Percentiles rank a stretch among this genome's conserved stretches.
These are phyloP conservation scores for Pipistrellus nathusii DNA, from an alignment of 2,797 vertebrate species.

Conservation along the genomic window DNA sequence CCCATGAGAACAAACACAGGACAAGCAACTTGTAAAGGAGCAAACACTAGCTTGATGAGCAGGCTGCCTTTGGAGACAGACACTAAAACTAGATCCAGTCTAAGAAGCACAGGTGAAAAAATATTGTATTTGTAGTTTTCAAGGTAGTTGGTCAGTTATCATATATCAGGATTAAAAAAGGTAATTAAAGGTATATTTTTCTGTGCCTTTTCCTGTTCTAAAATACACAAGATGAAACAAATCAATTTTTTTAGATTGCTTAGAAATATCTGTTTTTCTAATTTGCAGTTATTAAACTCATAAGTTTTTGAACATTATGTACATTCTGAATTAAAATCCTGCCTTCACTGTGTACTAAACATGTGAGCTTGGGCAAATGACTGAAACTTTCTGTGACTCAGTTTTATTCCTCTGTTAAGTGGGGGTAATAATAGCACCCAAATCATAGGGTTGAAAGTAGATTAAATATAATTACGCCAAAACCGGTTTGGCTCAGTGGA, in stretches of 20 bases:
- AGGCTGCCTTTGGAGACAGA: not conserved
- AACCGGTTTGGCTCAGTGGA: too few species aligned
- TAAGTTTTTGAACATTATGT: not conserved
- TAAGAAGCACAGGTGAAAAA: not conserved
- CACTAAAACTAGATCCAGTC: not conserved
- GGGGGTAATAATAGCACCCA: not conserved
- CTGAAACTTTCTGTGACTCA: not conserved
- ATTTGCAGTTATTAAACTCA: not conserved
- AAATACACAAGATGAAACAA: slow-evolving; percentile 27
- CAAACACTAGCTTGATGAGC: not conserved
- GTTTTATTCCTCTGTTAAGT: not conserved
- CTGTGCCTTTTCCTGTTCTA: not conserved
- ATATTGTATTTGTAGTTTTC: not conserved
- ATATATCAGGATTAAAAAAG: not conserved
- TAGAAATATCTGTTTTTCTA: not conserved
- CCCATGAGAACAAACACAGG: slow-evolving; percentile 44
- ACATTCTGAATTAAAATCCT: slow-evolving; percentile 45
- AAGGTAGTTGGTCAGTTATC: not conserved
- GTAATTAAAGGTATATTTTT: slow-evolving; percentile 14
- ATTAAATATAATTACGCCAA: not conserved
- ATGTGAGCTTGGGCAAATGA: not conserved
- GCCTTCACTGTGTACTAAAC: not conserved
- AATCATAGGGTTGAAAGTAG: not conserved
- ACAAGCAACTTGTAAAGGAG: not conserved
- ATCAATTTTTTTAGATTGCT: not conserved